Evolutionary conservation across 2,888 invertebrate species (phyloP).

Genomic region (Cephus rjabovi): DNA sequence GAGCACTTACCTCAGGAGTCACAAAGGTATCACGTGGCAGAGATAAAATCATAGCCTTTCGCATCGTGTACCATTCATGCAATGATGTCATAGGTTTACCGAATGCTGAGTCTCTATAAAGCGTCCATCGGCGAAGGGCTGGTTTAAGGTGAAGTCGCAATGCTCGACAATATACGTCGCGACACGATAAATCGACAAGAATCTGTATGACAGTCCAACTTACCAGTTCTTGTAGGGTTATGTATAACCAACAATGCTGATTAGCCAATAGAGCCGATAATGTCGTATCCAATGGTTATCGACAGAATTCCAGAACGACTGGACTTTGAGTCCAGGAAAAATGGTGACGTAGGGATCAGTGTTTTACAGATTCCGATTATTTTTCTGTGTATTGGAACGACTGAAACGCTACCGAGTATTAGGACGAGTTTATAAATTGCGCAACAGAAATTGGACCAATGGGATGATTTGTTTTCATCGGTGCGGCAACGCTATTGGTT

Average conservation of each 20-base stretch:
- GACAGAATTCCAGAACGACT: neutral
- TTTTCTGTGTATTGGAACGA: neutral
- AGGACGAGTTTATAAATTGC: neutral
- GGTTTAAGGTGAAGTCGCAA: neutral
- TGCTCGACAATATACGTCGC: neutral
- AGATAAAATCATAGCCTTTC: neutral
- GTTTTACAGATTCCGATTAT: neutral
- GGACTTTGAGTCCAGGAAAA: neutral
- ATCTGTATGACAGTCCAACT: neutral
- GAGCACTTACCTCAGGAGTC: neutral
- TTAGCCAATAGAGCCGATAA: neutral
- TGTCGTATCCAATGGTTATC: neutral
- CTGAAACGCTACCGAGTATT: neutral
- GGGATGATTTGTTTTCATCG: neutral
- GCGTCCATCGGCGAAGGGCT: neutral
- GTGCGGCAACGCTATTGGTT: neutral
- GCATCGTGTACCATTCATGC: neutral
- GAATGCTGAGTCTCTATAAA: neutral
- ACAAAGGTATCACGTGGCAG: neutral
- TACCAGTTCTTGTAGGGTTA: neutral
- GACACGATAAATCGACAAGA: neutral
- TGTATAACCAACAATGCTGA: neutral
- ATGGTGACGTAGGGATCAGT: neutral
- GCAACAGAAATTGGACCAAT: neutral
- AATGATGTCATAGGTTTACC: neutral